Evolutionary conservation across 2,113 vertebrate species (phyloP).

Genomic region (Isurus oxyrinchus): DNA sequence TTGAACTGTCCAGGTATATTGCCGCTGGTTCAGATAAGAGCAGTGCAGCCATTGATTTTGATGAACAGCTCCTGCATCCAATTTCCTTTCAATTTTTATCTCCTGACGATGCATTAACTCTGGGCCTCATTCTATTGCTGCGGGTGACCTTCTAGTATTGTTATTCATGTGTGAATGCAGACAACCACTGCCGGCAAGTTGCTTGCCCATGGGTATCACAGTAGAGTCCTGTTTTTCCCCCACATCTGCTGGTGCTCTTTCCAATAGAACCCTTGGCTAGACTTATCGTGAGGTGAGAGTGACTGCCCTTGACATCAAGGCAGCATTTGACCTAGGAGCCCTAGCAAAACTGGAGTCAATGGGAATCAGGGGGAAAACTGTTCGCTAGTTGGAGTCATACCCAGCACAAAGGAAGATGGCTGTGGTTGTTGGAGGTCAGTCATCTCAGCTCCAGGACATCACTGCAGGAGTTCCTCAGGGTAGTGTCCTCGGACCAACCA

Average conservation of each 20-base stretch:
- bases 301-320: too few species aligned
- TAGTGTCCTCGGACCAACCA: too few species aligned
- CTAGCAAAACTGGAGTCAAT: too few species aligned
- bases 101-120: neutral
- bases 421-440: too few species aligned
- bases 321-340: too few species aligned
- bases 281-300: too few species aligned
- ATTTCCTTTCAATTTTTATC: neutral
- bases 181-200: neutral
- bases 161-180: neutral
- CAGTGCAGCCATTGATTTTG: neutral
- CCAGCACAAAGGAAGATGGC: too few species aligned
- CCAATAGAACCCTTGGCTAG: neutral
- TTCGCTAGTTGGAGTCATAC: too few species aligned
- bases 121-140: neutral
- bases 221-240: neutral
- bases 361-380: too few species aligned
- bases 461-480: too few species aligned
- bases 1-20: slow-evolving; percentile 13
- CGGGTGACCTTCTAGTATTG: neutral
- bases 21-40: neutral
- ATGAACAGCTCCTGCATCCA: neutral
- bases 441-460: too few species aligned
- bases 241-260: neutral
- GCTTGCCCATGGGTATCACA: too few species aligned